phyloP scores from a whole-genome alignment of 2,888 invertebrate species.

The Choristoneura rosaceana region DNA sequence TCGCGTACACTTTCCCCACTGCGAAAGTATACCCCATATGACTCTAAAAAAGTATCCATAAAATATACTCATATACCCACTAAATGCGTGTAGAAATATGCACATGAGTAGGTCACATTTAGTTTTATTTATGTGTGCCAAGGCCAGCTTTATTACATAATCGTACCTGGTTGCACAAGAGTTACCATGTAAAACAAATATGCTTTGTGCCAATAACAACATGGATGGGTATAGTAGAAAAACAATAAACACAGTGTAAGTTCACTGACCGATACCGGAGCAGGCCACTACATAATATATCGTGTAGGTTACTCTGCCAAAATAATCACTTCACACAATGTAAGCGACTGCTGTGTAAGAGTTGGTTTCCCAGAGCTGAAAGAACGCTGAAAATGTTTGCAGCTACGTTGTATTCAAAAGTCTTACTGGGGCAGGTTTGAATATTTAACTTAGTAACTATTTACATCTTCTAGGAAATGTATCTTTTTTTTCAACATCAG shows the following conservation, averaged over 20 bases:
- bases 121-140: conserved; percentile 51
- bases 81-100: conserved; percentile 48
- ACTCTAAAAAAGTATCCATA: background rate
- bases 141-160: conserved; percentile 63
- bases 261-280: conserved; percentile 69
- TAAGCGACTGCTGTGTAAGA: conserved; percentile 34
- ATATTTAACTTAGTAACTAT: too few relatives aligned
- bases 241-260: conserved; percentile 72
- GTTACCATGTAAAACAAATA: conserved; percentile 81
- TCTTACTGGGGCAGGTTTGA: too few relatives aligned
- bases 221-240: conserved; percentile 73
- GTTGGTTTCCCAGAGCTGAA: conserved; percentile 15
- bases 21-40: too few relatives aligned
- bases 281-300: conserved; percentile 4
- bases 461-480: too few relatives aligned
- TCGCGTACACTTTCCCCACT: too few relatives aligned
- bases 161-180: conserved; percentile 71
- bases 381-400: background rate
- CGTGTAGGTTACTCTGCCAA: conserved; percentile 71
- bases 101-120: conserved; percentile 46
- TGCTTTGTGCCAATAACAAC: conserved; percentile 80
- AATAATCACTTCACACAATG: conserved; percentile 76
- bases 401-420: too few relatives aligned
- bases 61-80: background rate
- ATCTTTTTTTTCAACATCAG: too few relatives aligned